Evolutionary conservation across 2,797 vertebrate genomes (phyloP).

Genomic region (Erithacus rubecula): DNA sequence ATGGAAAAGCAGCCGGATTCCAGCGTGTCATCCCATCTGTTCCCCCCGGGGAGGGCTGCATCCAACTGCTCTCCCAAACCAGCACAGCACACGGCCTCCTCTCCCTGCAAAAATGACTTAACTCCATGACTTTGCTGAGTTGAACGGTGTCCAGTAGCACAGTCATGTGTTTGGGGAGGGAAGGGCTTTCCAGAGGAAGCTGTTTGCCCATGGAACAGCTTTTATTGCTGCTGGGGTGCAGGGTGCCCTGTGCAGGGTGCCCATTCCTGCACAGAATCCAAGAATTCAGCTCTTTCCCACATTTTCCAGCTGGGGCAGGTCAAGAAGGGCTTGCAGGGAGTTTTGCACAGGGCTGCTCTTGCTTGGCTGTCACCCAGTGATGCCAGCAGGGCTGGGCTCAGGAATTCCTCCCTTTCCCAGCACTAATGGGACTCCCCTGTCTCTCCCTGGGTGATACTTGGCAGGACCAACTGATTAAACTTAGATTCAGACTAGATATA

Average conservation of each 20-base stretch:
- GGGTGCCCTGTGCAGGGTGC: neutral
- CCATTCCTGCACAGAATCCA: slow-evolving; percentile 29
- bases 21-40: slow-evolving; percentile 58
- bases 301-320: neutral
- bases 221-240: slow-evolving; percentile 51
- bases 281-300: slow-evolving; percentile 2
- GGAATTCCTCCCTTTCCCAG: neutral
- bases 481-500: neutral
- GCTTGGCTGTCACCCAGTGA: neutral
- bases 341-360: neutral
- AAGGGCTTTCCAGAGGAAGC: slow-evolving; percentile 50
- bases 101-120: slow-evolving; percentile 65
- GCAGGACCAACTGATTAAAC: neutral
- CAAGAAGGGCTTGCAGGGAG: neutral
- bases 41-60: slow-evolving; percentile 59
- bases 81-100: slow-evolving; percentile 50
- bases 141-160: slow-evolving; percentile 72
- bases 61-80: slow-evolving; percentile 57
- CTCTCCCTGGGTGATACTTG: neutral
- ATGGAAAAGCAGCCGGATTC: neutral
- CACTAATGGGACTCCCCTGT: rapidly evolving
- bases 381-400: neutral
- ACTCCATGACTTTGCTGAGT: slow-evolving; percentile 64
- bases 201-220: slow-evolving; percentile 61
- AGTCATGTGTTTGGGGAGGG: slow-evolving; percentile 71